Percentiles rank a stretch among this genome's conserved stretches.
Evolutionary conservation across 2,888 invertebrate species (phyloP).

Genomic region (Sinopyrophorus schimmeli): DNA sequence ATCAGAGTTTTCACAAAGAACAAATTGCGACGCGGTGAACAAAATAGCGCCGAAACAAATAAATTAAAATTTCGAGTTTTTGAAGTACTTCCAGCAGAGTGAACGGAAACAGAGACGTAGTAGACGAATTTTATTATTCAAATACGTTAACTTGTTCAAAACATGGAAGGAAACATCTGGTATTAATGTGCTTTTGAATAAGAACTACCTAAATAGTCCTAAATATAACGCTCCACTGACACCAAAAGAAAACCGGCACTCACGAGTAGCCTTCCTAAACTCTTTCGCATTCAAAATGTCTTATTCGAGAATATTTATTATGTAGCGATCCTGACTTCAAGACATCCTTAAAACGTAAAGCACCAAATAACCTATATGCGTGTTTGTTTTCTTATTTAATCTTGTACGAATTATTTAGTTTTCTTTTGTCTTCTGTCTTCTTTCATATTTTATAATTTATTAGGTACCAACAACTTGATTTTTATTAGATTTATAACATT

Average conservation of each 20-base stretch:
- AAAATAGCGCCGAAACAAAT: conserved; percentile 34
- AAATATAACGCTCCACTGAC: conserved; percentile 8
- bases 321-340: too few species aligned
- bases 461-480: too few species aligned
- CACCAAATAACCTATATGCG: too few species aligned
- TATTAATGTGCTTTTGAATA: not conserved
- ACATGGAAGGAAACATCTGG: not conserved
- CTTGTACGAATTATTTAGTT: too few species aligned
- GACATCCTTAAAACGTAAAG: too few species aligned
- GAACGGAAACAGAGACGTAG: conserved; percentile 10
- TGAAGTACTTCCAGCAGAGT: conserved; percentile 8
- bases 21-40: too few species aligned
- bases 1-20: conserved; percentile 28
- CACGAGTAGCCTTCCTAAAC: conserved; percentile 7
- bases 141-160: conserved; percentile 8
- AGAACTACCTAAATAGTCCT: conserved; percentile 16
- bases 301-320: too few species aligned
- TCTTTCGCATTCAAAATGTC: conserved; percentile 12
- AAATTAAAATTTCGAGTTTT: conserved; percentile 30
- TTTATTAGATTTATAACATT: too few species aligned
- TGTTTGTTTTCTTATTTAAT: too few species aligned
- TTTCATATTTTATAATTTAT: too few species aligned
- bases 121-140: conserved; percentile 9
- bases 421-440: too few species aligned
- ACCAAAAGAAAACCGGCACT: conserved; percentile 11